Percentiles rank a stretch among this genome's conserved stretches.
Conservation (phyloP, 1,140 invertebrate species). For the Drosophila littoralis region DNA sequence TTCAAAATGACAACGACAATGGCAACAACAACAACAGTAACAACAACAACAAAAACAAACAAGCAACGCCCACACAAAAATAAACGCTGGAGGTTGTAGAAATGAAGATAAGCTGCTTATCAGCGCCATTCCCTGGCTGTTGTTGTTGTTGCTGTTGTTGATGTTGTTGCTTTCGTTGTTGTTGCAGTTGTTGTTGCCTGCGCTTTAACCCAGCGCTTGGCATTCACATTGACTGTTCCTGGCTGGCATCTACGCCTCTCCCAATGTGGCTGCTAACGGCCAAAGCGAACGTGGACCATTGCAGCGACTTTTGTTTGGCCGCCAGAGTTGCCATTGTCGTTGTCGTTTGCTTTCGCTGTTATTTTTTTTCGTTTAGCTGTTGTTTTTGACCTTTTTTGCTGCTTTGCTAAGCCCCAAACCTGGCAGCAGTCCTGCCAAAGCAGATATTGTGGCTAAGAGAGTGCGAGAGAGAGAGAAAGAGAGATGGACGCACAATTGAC, state of each 20-base stretch:
- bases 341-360: slow-evolving; percentile 10
- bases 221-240: slow-evolving; percentile 47
- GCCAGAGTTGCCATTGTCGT: slow-evolving; percentile 55
- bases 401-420: slow-evolving; percentile 53
- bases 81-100: slow-evolving; percentile 79
- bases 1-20: slow-evolving; percentile 76
- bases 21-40: slow-evolving; percentile 45
- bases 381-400: slow-evolving; percentile 23
- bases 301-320: slow-evolving; percentile 62
- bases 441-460: not conserved
- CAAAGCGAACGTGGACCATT: slow-evolving; percentile 35
- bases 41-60: slow-evolving; percentile 38
- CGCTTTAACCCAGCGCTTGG: slow-evolving; percentile 65
- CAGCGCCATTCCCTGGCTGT: slow-evolving; percentile 71
- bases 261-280: slow-evolving; percentile 58
- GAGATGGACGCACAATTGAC: slow-evolving; percentile 47
- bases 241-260: slow-evolving; percentile 40
- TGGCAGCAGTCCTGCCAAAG: slow-evolving; percentile 9
- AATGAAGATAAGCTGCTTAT: slow-evolving; percentile 83
- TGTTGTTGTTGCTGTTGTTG: slow-evolving; percentile 25
- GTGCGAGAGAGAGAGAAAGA: too few relatives aligned
- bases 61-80: slow-evolving; percentile 71
- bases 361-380: slow-evolving; percentile 5
- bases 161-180: slow-evolving; percentile 8
- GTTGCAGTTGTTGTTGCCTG: slow-evolving; percentile 35